Percentiles rank a stretch among this genome's conserved stretches.
Evolutionary conservation across 2,888 invertebrate species (phyloP).

Genomic region (Dasysyrphus tricinctus): DNA sequence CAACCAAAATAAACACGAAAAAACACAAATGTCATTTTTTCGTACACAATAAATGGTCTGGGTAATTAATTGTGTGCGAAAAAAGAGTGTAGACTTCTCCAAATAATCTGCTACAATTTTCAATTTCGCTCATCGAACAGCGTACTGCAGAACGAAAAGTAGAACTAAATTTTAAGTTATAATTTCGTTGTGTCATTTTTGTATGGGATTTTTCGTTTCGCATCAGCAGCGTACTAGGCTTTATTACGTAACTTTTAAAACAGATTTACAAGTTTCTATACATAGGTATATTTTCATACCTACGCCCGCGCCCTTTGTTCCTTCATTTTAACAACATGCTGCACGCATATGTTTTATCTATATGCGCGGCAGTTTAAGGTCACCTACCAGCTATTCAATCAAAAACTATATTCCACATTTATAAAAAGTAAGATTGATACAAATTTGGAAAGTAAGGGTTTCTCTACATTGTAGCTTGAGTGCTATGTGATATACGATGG

Average conservation of each 20-base stretch:
- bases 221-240: too few relatives aligned
- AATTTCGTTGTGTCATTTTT: too few relatives aligned
- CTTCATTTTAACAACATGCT: conserved; percentile 26
- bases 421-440: conserved; percentile 48
- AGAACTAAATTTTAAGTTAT: too few relatives aligned
- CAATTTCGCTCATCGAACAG: too few relatives aligned
- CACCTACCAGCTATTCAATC: conserved; percentile 42
- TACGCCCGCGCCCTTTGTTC: conserved; percentile 19
- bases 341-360: conserved; percentile 21
- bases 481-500: conserved; percentile 11
- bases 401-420: conserved; percentile 24
- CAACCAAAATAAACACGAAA: too few relatives aligned
- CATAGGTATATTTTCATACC: background rate
- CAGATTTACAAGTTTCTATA: conserved; percentile 14
- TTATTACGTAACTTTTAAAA: background rate
- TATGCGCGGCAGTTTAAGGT: conserved; percentile 67
- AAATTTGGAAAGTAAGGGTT: conserved; percentile 69
- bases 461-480: conserved; percentile 41
- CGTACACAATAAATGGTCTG: too few relatives aligned
- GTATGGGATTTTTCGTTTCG: too few relatives aligned
- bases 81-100: too few relatives aligned
- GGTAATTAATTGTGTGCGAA: too few relatives aligned
- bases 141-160: too few relatives aligned
- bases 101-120: too few relatives aligned
- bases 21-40: too few relatives aligned